These are phyloP conservation scores for Steinernema scapterisci DNA, from an alignment of 2,888 invertebrate genomes.

Conservation along the genomic window DNA sequence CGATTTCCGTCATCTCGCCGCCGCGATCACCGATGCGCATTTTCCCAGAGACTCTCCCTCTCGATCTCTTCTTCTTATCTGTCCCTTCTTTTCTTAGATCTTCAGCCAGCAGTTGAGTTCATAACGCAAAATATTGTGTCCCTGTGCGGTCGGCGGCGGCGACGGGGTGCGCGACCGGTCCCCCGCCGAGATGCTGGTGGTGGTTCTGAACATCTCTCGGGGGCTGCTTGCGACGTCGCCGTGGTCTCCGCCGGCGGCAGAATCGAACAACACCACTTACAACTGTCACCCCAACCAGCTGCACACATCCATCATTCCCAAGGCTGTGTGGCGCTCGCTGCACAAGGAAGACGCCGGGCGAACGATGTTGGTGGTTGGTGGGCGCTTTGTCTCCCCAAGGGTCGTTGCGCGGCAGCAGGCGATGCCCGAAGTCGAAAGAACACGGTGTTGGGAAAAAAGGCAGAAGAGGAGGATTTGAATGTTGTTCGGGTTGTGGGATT, in stretches of 20 bases:
- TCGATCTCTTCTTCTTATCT: too few relatives aligned
- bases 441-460: background rate
- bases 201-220: too few relatives aligned
- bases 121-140: too few relatives aligned
- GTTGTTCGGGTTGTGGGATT: background rate
- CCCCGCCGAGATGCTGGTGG: slow-evolving; percentile 13
- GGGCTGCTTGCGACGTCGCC: background rate
- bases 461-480: background rate
- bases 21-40: slow-evolving; percentile 6
- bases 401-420: slow-evolving; percentile 11
- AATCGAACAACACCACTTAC: slow-evolving; percentile 33
- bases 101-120: too few relatives aligned
- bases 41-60: slow-evolving; percentile 16
- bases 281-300: slow-evolving; percentile 59
- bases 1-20: slow-evolving; percentile 17
- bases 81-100: background rate
- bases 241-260: background rate
- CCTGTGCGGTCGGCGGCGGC: too few relatives aligned
- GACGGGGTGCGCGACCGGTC: slow-evolving; percentile 20
- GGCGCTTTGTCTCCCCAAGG: slow-evolving; percentile 17
- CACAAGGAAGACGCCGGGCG: background rate
- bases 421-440: background rate
- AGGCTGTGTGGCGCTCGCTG: slow-evolving; percentile 45
- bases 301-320: slow-evolving; percentile 63
- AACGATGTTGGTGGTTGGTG: background rate